phyloP scores from a whole-genome alignment of 1,140 invertebrate species.

The Drosophila tropicalis region DNA sequence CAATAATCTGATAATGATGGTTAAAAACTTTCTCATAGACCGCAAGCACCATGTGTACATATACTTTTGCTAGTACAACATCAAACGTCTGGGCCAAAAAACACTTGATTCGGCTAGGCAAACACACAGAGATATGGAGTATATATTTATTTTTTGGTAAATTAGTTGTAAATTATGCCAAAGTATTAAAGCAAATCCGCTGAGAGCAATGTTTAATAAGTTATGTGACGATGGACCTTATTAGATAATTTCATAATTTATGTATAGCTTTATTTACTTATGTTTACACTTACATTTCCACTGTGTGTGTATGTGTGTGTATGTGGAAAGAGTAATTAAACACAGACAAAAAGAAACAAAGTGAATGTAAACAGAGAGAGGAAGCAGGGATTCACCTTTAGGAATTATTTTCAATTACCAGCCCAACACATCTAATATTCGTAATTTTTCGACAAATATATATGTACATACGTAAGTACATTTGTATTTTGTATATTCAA shows the following conservation, averaged over 20 bases:
- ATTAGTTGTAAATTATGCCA: constrained; percentile 54
- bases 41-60: not conserved
- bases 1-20: constrained; percentile 36
- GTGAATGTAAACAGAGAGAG: too few relatives aligned
- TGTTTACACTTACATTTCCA: constrained; percentile 18
- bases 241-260: constrained; percentile 71
- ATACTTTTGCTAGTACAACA: constrained; percentile 41
- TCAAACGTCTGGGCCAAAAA: constrained; percentile 54
- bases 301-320: too few relatives aligned
- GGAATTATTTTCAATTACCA: constrained; percentile 33
- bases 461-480: too few relatives aligned
- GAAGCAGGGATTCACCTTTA: not conserved
- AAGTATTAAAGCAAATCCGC: constrained; percentile 50
- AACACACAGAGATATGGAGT: constrained; percentile 29
- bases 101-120: constrained; percentile 15
- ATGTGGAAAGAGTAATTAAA: constrained; percentile 3
- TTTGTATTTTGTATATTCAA: not conserved
- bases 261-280: constrained; percentile 37
- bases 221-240: constrained; percentile 48
- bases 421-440: constrained; percentile 23
- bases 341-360: constrained; percentile 20
- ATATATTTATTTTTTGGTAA: constrained; percentile 20
- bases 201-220: constrained; percentile 54
- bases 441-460: not conserved
- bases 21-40: constrained; percentile 47